phyloP scores from a whole-genome alignment of 2,797 vertebrate species.

The Lagorchestes hirsutus region DNA sequence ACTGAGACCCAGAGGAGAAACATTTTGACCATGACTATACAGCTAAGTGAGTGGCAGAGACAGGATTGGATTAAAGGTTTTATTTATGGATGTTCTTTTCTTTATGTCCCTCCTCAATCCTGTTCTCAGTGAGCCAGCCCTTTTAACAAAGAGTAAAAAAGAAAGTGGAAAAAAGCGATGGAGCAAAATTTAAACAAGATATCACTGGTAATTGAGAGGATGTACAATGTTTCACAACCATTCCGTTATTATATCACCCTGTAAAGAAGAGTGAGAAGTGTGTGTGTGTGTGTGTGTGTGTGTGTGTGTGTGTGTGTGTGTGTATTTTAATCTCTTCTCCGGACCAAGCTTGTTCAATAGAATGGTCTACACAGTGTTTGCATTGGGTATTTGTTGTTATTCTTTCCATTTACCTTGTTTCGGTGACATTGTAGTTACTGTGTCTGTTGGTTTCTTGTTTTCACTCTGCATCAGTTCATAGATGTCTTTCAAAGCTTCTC shows the following conservation, averaged over 20 bases:
- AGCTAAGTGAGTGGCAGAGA: background rate
- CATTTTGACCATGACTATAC: background rate
- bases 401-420: background rate
- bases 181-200: background rate
- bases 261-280: background rate
- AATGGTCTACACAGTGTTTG: background rate
- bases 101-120: background rate
- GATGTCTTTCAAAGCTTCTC: background rate
- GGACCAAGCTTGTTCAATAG: background rate
- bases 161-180: background rate
- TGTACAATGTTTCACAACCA: background rate
- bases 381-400: background rate
- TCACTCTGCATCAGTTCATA: background rate
- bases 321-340: background rate
- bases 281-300: no score
- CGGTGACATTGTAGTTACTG: background rate
- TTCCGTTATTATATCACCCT: background rate
- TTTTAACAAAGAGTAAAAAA: background rate
- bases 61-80: background rate
- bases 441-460: background rate
- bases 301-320: no score
- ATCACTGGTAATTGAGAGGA: background rate
- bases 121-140: background rate
- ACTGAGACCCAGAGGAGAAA: background rate
- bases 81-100: background rate